Evolutionary conservation across 2,888 invertebrate genomes (phyloP).

Genomic region (Philhelius pedissequus): DNA sequence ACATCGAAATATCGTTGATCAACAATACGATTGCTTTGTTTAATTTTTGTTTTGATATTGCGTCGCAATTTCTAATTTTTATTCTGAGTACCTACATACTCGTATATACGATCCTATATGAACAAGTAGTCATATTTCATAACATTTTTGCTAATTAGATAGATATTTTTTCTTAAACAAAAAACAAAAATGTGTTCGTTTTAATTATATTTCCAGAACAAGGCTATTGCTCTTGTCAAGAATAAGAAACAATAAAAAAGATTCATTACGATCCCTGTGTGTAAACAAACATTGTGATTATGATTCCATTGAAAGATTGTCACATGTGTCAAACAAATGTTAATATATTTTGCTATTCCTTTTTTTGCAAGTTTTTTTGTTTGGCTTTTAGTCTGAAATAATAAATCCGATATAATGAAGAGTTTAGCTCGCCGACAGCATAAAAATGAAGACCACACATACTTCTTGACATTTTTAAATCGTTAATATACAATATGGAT

Average conservation of each 20-base stretch:
- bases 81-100: background rate
- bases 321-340: conserved; percentile 67
- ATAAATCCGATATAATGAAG: background rate
- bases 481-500: background rate
- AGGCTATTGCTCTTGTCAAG: background rate
- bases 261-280: background rate
- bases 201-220: background rate
- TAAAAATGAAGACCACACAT: conserved; percentile 58
- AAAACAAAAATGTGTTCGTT: background rate
- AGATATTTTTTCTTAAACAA: background rate
- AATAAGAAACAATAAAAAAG: background rate
- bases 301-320: conserved; percentile 30
- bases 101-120: no score
- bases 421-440: background rate
- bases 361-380: conserved; percentile 18
- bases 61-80: background rate
- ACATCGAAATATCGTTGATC: background rate
- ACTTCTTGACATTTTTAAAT: conserved; percentile 19
- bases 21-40: background rate
- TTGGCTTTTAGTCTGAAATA: background rate
- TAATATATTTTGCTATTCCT: conserved; percentile 25
- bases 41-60: background rate
- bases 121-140: no score
- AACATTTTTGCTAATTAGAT: conserved; percentile 7
- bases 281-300: conserved; percentile 22